Conservation (phyloP, 2,797 vertebrate genomes). For the Enteromius anoplus region DNA sequence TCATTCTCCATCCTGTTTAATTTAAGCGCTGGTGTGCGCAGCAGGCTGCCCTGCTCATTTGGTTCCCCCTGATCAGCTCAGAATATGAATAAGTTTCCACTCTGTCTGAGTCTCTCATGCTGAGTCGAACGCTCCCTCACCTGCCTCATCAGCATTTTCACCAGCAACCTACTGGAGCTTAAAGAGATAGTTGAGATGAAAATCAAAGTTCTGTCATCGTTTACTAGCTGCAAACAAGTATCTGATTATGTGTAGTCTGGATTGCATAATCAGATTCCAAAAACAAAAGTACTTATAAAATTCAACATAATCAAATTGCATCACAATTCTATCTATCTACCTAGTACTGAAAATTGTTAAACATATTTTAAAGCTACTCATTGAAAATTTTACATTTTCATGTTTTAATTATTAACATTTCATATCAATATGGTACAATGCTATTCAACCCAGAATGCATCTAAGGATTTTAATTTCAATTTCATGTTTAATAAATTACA, state of each 20-base stretch:
- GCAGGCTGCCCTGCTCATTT: slow-evolving; percentile 34
- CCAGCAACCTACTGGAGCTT: neutral
- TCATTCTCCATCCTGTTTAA: slow-evolving; percentile 6
- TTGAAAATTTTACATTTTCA: neutral
- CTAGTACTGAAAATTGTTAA: no score
- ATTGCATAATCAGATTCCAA: neutral
- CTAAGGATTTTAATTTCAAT: no score
- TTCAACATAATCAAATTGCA: no score
- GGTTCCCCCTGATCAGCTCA: slow-evolving; percentile 25
- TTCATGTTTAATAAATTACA: no score
- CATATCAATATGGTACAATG: neutral
- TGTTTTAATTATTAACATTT: neutral
- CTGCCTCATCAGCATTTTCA: slow-evolving; percentile 27
- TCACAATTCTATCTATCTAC: no score
- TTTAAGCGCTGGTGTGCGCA: slow-evolving; percentile 35
- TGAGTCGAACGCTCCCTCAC: neutral
- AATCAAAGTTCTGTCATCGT: neutral
- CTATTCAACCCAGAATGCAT: no score
- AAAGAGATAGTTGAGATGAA: neutral
- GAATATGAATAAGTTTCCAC: slow-evolving; percentile 37
- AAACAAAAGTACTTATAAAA: no score
- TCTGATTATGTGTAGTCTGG: neutral
- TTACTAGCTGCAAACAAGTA: neutral
- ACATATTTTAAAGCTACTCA: no score
- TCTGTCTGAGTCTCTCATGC: slow-evolving; percentile 14